These are phyloP conservation scores for Gavia stellata DNA, from an alignment of 2,113 vertebrate genomes.

Conservation along the genomic window DNA sequence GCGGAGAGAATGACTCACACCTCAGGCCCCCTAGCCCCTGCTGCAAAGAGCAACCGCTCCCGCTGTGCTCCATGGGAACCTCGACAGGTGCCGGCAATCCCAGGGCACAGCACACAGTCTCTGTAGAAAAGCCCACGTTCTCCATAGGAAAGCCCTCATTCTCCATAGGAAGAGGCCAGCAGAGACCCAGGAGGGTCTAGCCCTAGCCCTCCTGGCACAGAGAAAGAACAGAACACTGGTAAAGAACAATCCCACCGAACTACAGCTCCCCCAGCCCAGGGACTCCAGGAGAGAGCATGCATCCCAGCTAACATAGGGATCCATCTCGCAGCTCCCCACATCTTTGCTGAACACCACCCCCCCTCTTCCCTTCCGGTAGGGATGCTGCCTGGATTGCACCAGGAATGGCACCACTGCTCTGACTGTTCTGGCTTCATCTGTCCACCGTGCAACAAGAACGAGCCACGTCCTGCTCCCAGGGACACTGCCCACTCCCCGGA, in stretches of 20 bases:
- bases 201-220: neutral
- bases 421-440: neutral
- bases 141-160: neutral
- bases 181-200: neutral
- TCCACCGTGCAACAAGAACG: neutral
- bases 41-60: neutral
- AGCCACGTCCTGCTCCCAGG: neutral
- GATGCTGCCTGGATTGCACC: neutral
- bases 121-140: neutral
- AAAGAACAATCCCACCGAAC: neutral
- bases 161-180: neutral
- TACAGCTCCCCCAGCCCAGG: neutral
- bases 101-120: neutral
- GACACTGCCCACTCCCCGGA: neutral
- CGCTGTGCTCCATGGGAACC: neutral
- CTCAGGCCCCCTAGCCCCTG: neutral
- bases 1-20: neutral
- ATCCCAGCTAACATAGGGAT: neutral
- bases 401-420: neutral
- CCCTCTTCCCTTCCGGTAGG: rapidly evolving
- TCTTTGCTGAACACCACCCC: neutral
- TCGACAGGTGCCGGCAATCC: neutral
- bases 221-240: neutral
- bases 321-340: rapidly evolving
- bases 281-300: neutral